These are phyloP conservation scores for Vannuccia rotundouncinata DNA, from an alignment of 2,888 invertebrate species.

Conservation along the genomic window DNA sequence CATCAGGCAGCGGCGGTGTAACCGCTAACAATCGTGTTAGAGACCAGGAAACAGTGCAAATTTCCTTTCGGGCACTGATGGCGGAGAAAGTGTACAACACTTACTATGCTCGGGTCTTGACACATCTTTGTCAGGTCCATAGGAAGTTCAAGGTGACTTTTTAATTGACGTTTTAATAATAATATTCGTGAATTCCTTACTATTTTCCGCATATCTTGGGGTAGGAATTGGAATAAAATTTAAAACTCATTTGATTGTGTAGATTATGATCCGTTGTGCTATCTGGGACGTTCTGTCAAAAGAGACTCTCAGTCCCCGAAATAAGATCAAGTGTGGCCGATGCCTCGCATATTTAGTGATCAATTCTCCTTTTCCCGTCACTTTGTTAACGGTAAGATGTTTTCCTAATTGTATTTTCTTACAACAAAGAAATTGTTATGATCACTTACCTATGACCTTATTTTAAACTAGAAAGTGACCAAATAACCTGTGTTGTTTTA, in stretches of 20 bases:
- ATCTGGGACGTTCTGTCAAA: not conserved
- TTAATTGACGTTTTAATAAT: too few relatives aligned
- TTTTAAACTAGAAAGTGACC: too few relatives aligned
- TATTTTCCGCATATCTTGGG: too few relatives aligned
- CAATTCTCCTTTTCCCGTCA: not conserved
- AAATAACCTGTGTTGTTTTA: too few relatives aligned
- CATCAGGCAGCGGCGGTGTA: not conserved
- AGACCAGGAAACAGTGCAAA: not conserved
- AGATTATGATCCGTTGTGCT: not conserved
- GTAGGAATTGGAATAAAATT: too few relatives aligned
- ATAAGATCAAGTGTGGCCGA: not conserved
- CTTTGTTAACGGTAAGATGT: not conserved
- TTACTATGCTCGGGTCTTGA: not conserved
- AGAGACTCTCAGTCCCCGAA: not conserved
- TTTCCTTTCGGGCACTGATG: not conserved
- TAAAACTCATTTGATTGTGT: too few relatives aligned
- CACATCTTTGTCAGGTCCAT: not conserved
- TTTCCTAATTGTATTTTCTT: too few relatives aligned
- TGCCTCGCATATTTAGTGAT: not conserved
- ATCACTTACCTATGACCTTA: too few relatives aligned
- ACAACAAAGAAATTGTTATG: too few relatives aligned
- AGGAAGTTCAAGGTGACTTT: not conserved
- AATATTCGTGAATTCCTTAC: too few relatives aligned
- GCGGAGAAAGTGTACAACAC: not conserved
- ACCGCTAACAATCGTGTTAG: not conserved